phyloP scores from a whole-genome alignment of 2,113 vertebrate genomes.

The Channa argus region DNA sequence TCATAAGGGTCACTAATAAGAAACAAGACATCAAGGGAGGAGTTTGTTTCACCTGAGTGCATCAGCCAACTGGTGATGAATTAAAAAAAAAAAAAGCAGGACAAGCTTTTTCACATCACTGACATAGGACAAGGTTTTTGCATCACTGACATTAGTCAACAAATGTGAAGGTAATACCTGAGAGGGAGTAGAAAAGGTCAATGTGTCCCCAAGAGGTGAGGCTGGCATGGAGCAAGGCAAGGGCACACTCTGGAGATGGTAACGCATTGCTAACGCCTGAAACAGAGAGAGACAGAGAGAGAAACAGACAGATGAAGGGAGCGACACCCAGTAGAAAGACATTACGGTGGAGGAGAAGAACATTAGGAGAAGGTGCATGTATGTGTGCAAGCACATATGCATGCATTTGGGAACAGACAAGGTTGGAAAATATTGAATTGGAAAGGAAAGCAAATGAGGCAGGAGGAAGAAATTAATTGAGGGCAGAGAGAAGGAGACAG shows the following conservation, averaged over 20 bases:
- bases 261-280: slow-evolving; percentile 70
- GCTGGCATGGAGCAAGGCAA: slow-evolving; percentile 64
- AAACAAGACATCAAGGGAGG: slow-evolving; percentile 27
- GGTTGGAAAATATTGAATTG: slow-evolving; percentile 72
- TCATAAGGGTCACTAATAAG: slow-evolving; percentile 20
- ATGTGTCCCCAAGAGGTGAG: slow-evolving; percentile 62
- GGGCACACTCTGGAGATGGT: slow-evolving; percentile 69
- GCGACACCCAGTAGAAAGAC: slow-evolving; percentile 8
- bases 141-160: slow-evolving; percentile 42
- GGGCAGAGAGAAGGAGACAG: slow-evolving; percentile 67
- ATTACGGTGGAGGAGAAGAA: slow-evolving; percentile 7
- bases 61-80: slow-evolving; percentile 27
- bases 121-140: slow-evolving; percentile 30
- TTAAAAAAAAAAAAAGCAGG: slow-evolving; percentile 39
- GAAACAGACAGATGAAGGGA: neutral
- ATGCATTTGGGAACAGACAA: slow-evolving; percentile 59
- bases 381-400: slow-evolving; percentile 1
- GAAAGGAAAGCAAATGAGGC: slow-evolving; percentile 76
- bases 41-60: slow-evolving; percentile 5
- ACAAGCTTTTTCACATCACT: slow-evolving; percentile 29
- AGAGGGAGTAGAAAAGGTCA: slow-evolving; percentile 60
- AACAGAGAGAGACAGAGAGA: slow-evolving; percentile 42
- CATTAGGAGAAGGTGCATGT: slow-evolving; percentile 8
- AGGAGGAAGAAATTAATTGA: slow-evolving; percentile 78
- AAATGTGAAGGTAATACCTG: slow-evolving; percentile 67